Percentiles rank a stretch among this genome's conserved stretches.
These are phyloP conservation scores for Parnassius smintheus DNA, from an alignment of 2,888 invertebrate genomes.

Conservation along the genomic window DNA sequence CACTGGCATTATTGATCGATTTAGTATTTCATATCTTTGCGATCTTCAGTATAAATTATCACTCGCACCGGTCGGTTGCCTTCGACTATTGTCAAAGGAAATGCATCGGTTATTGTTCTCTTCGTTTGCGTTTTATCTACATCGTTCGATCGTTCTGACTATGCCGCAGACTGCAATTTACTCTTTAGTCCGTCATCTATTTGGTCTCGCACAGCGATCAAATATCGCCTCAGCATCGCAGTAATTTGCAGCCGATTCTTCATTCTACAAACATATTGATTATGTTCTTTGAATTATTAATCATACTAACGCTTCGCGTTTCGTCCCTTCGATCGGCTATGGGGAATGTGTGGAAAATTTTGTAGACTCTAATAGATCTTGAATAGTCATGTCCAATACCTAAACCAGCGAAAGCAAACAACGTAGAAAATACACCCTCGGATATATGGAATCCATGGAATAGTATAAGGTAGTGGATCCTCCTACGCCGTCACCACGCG, in stretches of 20 bases:
- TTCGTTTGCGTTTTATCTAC: slow-evolving; percentile 64
- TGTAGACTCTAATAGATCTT: no score
- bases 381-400: no score
- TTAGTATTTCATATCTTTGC: slow-evolving; percentile 61
- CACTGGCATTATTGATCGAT: slow-evolving; percentile 68
- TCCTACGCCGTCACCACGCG: no score
- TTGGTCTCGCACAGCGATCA: slow-evolving; percentile 60
- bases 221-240: slow-evolving; percentile 50
- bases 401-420: no score
- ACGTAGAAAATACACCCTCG: no score
- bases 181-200: slow-evolving; percentile 41
- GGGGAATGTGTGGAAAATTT: no score
- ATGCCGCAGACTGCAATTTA: slow-evolving; percentile 53
- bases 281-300: not conserved
- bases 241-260: slow-evolving; percentile 31
- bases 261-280: not conserved
- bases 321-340: no score
- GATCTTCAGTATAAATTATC: slow-evolving; percentile 69
- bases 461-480: no score
- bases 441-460: no score
- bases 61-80: slow-evolving; percentile 31
- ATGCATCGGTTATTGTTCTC: slow-evolving; percentile 77
- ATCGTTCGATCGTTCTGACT: slow-evolving; percentile 51
- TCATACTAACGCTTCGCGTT: no score
- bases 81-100: slow-evolving; percentile 70